Conservation (phyloP, 2,797 vertebrate genomes). For the Sciurus carolinensis region DNA sequence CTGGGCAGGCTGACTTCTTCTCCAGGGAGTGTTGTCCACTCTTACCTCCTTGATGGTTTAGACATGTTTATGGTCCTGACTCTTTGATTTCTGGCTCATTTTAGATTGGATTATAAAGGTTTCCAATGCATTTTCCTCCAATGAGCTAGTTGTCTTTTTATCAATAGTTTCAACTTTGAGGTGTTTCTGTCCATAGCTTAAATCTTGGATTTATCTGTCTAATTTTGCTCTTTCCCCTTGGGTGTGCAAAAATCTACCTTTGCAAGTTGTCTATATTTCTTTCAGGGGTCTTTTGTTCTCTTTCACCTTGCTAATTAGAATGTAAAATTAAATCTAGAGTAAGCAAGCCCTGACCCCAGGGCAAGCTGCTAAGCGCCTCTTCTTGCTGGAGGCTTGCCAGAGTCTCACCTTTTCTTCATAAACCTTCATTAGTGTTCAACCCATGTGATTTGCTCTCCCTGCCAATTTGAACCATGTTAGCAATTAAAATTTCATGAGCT, state of each 20-base stretch:
- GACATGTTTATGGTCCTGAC: not conserved
- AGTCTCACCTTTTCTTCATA: constrained; percentile 47
- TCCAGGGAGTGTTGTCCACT: not conserved
- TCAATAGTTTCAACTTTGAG: constrained; percentile 34
- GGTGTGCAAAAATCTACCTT: not conserved
- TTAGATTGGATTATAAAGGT: not conserved
- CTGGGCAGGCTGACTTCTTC: not conserved
- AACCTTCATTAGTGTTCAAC: constrained; percentile 18
- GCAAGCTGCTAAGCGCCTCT: not conserved
- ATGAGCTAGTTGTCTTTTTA: not conserved
- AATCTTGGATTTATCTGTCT: not conserved
- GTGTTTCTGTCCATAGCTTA: not conserved
- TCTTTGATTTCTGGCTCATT: not conserved
- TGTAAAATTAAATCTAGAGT: constrained; percentile 9
- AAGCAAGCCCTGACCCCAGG: not conserved
- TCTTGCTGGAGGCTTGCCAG: constrained; percentile 18
- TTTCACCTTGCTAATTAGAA: constrained; percentile 21
- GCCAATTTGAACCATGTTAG: constrained; percentile 51
- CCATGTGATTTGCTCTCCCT: constrained; percentile 32
- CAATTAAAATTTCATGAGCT: constrained; percentile 68
- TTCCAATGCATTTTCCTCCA: not conserved
- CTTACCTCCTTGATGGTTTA: not conserved
- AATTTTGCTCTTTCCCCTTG: not conserved
- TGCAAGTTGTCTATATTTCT: not conserved
- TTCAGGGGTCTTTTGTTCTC: not conserved